Conservation (phyloP, 1,140 invertebrate species). For the Samia ricini region DNA sequence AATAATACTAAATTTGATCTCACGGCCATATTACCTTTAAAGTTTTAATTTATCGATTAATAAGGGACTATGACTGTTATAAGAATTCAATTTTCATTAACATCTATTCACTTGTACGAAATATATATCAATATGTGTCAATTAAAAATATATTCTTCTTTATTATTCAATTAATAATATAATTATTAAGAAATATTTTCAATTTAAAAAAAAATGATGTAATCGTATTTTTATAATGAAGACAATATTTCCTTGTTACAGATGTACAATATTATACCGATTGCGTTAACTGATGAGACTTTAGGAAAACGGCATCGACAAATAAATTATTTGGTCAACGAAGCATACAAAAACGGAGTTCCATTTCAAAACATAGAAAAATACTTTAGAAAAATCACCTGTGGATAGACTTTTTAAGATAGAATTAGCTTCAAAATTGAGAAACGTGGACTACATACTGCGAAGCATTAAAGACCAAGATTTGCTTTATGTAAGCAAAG, state of each 20-base stretch:
- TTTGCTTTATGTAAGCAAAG: conserved; percentile 54
- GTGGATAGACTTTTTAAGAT: conserved; percentile 58
- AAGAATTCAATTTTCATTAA: too few relatives aligned
- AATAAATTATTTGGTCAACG: conserved; percentile 25
- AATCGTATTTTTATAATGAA: not conserved
- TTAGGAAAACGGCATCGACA: not conserved
- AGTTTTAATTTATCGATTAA: too few relatives aligned
- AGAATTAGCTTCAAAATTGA: conserved; percentile 45
- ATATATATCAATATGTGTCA: too few relatives aligned
- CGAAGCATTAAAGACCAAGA: conserved; percentile 43
- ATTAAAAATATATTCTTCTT: not conserved
- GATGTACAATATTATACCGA: not conserved
- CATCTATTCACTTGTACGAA: too few relatives aligned
- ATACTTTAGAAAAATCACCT: conserved; percentile 34
- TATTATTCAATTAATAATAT: not conserved
- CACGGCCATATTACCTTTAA: too few relatives aligned
- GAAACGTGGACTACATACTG: conserved; percentile 49
- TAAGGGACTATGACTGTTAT: too few relatives aligned
- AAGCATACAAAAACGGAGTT: conserved; percentile 20
- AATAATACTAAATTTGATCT: too few relatives aligned
- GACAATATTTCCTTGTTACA: not conserved
- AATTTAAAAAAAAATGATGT: not conserved
- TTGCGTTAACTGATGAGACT: not conserved
- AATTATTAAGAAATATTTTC: not conserved
- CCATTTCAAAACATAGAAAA: conserved; percentile 25